Conservation (phyloP, 2,797 vertebrate genomes). For the Gymnodraco acuticeps region DNA sequence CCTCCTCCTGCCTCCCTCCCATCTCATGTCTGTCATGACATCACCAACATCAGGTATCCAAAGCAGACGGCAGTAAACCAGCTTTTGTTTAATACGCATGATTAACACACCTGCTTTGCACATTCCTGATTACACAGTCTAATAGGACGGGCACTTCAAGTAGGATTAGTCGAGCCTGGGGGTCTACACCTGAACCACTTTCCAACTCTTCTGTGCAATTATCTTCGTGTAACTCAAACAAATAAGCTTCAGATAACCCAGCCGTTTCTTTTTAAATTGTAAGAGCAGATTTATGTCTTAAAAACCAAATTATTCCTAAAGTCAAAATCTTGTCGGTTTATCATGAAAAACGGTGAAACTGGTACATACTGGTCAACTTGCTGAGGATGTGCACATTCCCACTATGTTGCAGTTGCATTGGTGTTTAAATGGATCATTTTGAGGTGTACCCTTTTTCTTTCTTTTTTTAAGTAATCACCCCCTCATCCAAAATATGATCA, state of each 20-base stretch:
- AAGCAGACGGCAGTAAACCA: conserved; percentile 84
- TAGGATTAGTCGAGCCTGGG: conserved; percentile 82
- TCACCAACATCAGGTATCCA: conserved; percentile 82
- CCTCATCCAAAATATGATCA: conserved; percentile 19
- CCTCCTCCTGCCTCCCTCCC: conserved; percentile 61
- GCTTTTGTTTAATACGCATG: conserved; percentile 77
- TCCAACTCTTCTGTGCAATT: conserved; percentile 53
- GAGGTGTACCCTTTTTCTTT: conserved; percentile 3
- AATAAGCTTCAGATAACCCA: conserved; percentile 19
- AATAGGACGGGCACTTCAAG: conserved; percentile 80
- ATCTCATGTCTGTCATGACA: conserved; percentile 74
- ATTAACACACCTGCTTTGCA: conserved; percentile 85
- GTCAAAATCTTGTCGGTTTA: too few relatives aligned
- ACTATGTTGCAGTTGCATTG: background rate
- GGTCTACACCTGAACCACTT: conserved; percentile 89
- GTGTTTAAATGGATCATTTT: background rate
- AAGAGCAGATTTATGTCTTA: too few relatives aligned
- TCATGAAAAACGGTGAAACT: too few relatives aligned
- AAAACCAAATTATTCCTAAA: too few relatives aligned
- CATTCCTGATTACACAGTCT: conserved; percentile 83
- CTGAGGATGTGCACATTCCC: background rate
- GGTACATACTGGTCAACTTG: background rate
- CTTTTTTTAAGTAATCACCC: conserved; percentile 10
- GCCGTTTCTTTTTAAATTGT: too few relatives aligned
- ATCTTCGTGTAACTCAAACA: conserved; percentile 36